phyloP scores from a whole-genome alignment of 2,113 vertebrate species.

The Ploceus nigricollis region DNA sequence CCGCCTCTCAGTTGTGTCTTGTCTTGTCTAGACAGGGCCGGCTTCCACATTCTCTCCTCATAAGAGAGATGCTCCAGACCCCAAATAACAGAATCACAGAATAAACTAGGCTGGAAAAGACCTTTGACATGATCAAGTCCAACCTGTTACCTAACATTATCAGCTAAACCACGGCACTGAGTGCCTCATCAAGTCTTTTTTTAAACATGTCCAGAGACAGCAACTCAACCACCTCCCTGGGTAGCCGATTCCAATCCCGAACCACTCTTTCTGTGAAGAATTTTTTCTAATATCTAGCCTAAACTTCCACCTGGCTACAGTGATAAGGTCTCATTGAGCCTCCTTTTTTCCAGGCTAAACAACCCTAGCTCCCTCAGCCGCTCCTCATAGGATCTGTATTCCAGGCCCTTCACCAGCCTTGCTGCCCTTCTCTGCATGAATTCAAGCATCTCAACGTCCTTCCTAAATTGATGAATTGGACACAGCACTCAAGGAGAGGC shows the following conservation, averaged over 20 bases:
- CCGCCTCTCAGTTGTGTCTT: neutral
- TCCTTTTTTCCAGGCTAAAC: neutral
- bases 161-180: neutral
- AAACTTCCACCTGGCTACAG: neutral
- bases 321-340: neutral
- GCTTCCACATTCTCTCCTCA: neutral
- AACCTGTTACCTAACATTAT: neutral
- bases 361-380: neutral
- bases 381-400: neutral
- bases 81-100: neutral
- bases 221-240: neutral
- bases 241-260: accelerated
- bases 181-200: neutral
- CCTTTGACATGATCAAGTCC: neutral
- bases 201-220: neutral
- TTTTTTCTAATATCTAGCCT: neutral
- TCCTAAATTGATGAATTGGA: neutral
- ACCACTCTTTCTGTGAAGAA: neutral
- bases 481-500: neutral
- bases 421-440: neutral
- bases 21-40: neutral
- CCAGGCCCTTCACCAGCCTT: neutral
- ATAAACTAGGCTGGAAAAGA: neutral
- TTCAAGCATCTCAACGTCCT: accelerated
- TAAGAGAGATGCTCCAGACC: neutral